Conservation (phyloP, 2,797 vertebrate genomes). For the Silurus lanzhouensis region DNA sequence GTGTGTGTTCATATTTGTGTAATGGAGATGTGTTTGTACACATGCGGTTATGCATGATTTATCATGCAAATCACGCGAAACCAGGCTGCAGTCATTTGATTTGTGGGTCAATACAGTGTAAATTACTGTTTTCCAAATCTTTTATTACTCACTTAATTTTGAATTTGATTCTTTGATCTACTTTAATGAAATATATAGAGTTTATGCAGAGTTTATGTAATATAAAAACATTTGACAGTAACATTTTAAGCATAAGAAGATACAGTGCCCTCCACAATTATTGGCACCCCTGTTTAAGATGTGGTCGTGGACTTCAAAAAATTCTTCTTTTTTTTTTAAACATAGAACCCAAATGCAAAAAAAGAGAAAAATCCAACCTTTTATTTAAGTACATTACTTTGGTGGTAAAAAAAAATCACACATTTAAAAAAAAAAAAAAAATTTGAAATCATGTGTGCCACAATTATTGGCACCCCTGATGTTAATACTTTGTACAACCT, state of each 20-base stretch:
- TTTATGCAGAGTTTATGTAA: neutral
- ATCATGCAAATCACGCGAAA: neutral
- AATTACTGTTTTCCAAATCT: neutral
- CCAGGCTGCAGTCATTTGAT: neutral
- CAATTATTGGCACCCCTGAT: too few relatives aligned
- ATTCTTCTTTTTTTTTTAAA: too few relatives aligned
- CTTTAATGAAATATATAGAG: neutral
- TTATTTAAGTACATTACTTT: too few relatives aligned
- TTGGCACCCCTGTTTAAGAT: too few relatives aligned
- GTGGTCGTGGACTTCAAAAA: too few relatives aligned
- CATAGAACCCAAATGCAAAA: too few relatives aligned
- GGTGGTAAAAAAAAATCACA: too few relatives aligned
- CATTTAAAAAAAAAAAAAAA: too few relatives aligned
- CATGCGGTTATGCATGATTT: neutral
- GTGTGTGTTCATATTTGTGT: neutral
- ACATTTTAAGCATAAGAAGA: neutral
- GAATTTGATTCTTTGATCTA: neutral
- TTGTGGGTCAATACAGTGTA: neutral
- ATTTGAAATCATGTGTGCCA: too few relatives aligned
- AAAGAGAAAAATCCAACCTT: too few relatives aligned
- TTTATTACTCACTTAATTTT: neutral
- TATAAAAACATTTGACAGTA: neutral
- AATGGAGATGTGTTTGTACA: constrained; percentile 14
- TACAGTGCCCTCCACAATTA: too few relatives aligned
- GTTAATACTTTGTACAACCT: too few relatives aligned